phyloP scores from a whole-genome alignment of 53 echinoderm and acorn worm species.

The Echinarachnius parma region DNA sequence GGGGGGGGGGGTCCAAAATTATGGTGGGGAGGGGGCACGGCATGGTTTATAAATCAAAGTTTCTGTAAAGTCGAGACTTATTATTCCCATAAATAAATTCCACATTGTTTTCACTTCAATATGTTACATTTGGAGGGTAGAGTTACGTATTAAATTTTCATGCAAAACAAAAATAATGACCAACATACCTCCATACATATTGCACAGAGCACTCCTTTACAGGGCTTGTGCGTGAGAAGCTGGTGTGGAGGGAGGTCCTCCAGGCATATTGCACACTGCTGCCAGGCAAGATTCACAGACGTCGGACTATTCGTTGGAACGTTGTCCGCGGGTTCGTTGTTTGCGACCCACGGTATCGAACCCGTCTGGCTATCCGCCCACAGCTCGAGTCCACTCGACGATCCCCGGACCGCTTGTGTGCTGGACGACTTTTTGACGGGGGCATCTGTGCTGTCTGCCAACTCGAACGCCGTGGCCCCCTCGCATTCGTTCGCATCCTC shows the following conservation, averaged over 20 bases:
- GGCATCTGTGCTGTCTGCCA: slow-evolving; percentile 31
- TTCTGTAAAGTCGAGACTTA: too few species aligned
- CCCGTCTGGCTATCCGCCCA: slow-evolving; percentile 53
- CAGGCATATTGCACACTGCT: slow-evolving; percentile 89
- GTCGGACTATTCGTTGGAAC: slow-evolving; percentile 51
- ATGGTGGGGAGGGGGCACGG: too few species aligned
- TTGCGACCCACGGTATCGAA: slow-evolving; percentile 36
- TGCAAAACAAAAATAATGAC: too few species aligned
- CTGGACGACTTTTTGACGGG: slow-evolving; percentile 32
- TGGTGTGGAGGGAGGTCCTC: slow-evolving; percentile 91
- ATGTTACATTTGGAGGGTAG: too few species aligned
- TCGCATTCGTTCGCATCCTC: background rate
- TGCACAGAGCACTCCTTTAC: slow-evolving; percentile 83
- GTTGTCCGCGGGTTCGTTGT: slow-evolving; percentile 36
- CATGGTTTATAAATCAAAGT: too few species aligned
- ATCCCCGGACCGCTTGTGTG: slow-evolving; percentile 50
- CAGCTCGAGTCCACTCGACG: slow-evolving; percentile 49
- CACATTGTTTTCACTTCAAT: background rate
- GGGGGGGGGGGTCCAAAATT: too few species aligned
- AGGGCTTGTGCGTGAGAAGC: slow-evolving; percentile 71
- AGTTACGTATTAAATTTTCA: too few species aligned
- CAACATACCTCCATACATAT: slow-evolving; percentile 82
- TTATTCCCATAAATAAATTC: too few species aligned
- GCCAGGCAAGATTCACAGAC: slow-evolving; percentile 69
- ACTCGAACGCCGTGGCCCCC: background rate